A percentile compares a stretch with the other conserved stretches of the same genome.
Conservation (phyloP, 2,113 vertebrate genomes). For the Rhombomys opimus region DNA sequence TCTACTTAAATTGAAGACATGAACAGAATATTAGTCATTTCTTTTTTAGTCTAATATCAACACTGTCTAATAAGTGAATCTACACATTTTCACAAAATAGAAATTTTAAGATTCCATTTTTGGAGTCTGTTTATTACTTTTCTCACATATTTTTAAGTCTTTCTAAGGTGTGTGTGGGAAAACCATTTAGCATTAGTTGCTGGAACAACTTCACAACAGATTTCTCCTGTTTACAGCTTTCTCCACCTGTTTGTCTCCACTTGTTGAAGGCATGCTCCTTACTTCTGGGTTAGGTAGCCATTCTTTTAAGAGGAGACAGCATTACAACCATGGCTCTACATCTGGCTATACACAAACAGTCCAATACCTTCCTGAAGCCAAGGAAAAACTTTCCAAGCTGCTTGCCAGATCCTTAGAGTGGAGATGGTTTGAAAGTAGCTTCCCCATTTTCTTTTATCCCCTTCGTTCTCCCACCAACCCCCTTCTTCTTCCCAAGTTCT, state of each 20-base stretch:
- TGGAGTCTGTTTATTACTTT: background rate
- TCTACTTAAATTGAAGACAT: background rate
- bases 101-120: background rate
- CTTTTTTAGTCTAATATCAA: background rate
- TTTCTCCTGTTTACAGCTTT: background rate
- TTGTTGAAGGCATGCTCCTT: slow-evolving; percentile 41
- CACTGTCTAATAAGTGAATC: background rate
- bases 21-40: background rate
- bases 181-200: background rate
- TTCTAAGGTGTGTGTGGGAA: background rate
- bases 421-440: slow-evolving; percentile 26
- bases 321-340: background rate
- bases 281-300: background rate
- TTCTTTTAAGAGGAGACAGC: background rate
- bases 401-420: background rate
- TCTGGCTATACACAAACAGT: slow-evolving; percentile 40
- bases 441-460: background rate
- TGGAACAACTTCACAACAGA: slow-evolving; percentile 52
- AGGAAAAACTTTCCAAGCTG: slow-evolving; percentile 37
- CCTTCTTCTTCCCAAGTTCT: too few species aligned
- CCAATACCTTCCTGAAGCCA: slow-evolving; percentile 7
- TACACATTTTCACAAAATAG: background rate
- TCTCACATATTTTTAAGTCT: slow-evolving; percentile 36
- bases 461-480: background rate
- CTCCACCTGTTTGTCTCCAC: slow-evolving; percentile 15